Base-by-base conservation (phyloP, 2,797 vertebrate genomes). In the Chaunax sp. region DNA sequence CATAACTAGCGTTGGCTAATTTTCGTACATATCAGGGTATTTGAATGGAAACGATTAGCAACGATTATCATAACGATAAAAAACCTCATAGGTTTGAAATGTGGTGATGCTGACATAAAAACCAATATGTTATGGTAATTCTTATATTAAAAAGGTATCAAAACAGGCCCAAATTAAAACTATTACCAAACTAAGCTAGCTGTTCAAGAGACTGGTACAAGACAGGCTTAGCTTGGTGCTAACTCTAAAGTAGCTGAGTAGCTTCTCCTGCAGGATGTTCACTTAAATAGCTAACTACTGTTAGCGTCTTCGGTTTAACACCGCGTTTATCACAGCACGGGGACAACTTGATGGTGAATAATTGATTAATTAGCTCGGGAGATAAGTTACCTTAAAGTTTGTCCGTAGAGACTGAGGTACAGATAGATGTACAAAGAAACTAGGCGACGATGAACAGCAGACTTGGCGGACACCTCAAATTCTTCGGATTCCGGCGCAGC, bases 401-500 rank as follows among this genome's bases (percentile, higher is more conserved):
- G 23, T 14, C 61, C 25, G 40, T 26, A 53, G 43, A 53, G 26
- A 75, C 11, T 12, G 2, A 8, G n/a, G 43, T 11, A 25, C 25
- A 51, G 66, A 73, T 9, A 53, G 37, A 58, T 46, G 15, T 0
- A 25, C 37, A 23, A 64, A 69, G 16, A 53, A 38, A 49, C 49
- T 8, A 64, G 63, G 52, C 37, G 52, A 35, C 63, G 72, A 49
- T 64, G 69, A 75, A 59, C 37, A 25, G 64, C 1, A 43, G 77
- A 83, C 76, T 87, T 87, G 85, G 85, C 84, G 80, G 80, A 90
- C 90, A 82, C 86, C 88, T 90, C 84, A 65, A 88, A 94, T 94
- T 93, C 92, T 89, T 91, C 86, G 88, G 89, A 94, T 94, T 93
- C 93, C 93, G 88, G 82, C 77, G 82, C 74, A 82, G 81, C 84